Evolutionary conservation across 2,797 vertebrate species (phyloP).

Genomic region (Acomys russatus): DNA sequence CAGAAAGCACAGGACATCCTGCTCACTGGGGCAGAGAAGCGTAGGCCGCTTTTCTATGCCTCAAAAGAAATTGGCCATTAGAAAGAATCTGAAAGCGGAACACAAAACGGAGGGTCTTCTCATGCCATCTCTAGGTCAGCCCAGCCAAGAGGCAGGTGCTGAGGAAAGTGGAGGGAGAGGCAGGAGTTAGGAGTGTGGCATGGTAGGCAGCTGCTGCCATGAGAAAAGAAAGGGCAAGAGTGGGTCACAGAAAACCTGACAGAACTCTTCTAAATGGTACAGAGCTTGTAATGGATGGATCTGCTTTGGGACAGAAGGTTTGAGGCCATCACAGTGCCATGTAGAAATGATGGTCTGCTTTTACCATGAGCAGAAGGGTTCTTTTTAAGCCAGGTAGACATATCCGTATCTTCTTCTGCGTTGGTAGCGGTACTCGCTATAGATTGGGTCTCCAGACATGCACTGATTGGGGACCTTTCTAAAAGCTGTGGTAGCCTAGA

Average conservation of each 20-base stretch:
- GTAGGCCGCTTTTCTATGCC: constrained; percentile 55
- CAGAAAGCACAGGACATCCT: constrained; percentile 75
- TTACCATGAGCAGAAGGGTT: background rate
- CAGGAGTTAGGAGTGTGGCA: background rate
- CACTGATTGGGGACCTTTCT: background rate
- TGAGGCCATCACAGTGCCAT: background rate
- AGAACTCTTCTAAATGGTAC: background rate
- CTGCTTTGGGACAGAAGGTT: background rate
- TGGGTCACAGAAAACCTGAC: background rate
- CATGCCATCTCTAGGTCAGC: constrained; percentile 8
- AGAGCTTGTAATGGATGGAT: background rate
- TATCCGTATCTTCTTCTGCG: background rate
- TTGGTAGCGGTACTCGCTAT: background rate
- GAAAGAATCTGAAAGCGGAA: constrained; percentile 21
- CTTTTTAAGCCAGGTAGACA: background rate
- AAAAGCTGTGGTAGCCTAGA: background rate
- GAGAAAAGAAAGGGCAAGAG: background rate
- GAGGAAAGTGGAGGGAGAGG: background rate
- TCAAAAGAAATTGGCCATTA: constrained; percentile 55
- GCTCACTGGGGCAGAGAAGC: constrained; percentile 29
- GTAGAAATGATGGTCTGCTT: background rate
- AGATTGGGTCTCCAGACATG: background rate
- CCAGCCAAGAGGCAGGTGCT: background rate
- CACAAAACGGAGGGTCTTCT: background rate
- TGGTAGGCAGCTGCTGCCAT: background rate